Evolutionary conservation across 1,140 invertebrate species (phyloP).

Genomic region (Vollenhovia emeryi): DNA sequence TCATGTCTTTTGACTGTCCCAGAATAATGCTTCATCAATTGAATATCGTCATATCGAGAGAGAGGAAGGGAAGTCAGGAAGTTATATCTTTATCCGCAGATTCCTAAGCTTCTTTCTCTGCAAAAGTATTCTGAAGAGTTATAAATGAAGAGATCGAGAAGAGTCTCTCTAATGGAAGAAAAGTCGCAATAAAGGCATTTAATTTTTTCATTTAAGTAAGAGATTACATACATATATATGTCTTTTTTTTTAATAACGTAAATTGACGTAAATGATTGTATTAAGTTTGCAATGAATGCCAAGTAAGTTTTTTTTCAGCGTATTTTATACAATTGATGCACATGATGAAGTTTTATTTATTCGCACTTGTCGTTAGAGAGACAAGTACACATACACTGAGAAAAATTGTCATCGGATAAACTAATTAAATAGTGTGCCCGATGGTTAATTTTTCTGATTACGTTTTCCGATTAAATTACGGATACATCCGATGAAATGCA

Average conservation of each 20-base stretch:
- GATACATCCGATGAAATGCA: too few species aligned
- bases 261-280: neutral
- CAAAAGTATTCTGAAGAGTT: neutral
- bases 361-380: too few species aligned
- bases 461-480: too few species aligned
- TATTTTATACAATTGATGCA: neutral
- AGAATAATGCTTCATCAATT: constrained; percentile 37
- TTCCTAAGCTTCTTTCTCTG: constrained; percentile 13
- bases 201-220: neutral
- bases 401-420: too few species aligned
- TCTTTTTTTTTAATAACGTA: neutral
- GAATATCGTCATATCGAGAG: constrained; percentile 9
- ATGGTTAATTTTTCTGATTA: too few species aligned
- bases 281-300: neutral
- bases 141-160: neutral
- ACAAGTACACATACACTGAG: too few species aligned
- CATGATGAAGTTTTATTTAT: neutral
- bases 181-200: neutral
- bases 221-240: neutral
- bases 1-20: neutral
- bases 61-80: constrained; percentile 2
- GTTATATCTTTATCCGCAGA: neutral
- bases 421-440: too few species aligned
- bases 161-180: neutral
- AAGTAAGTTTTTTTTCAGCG: neutral